Percentiles rank a stretch among this genome's conserved stretches.
These are phyloP conservation scores for roundworm (Caenorhabditis elegans) DNA, from an alignment of 1,140 invertebrate species.

Conservation along the genomic window DNA sequence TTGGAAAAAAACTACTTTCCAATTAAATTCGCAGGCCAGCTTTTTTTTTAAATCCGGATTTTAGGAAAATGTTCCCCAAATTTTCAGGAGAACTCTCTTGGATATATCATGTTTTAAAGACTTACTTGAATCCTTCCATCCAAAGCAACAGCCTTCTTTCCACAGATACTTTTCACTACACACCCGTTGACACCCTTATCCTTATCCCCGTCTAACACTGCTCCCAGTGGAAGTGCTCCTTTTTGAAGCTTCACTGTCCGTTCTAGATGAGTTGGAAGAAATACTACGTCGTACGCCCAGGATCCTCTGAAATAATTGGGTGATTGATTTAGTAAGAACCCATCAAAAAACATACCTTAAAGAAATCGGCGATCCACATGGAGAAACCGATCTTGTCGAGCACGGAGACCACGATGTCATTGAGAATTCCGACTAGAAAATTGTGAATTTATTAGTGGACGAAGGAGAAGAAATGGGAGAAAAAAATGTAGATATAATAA, in stretches of 20 bases:
- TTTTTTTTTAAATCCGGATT: too few relatives aligned
- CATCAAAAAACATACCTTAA: not conserved
- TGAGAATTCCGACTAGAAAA: slow-evolving; percentile 55
- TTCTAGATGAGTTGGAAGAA: slow-evolving; percentile 72
- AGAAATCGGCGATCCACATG: slow-evolving; percentile 54
- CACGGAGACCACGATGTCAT: slow-evolving; percentile 62
- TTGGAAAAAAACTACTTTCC: too few relatives aligned
- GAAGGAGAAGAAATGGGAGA: not conserved
- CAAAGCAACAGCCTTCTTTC: slow-evolving; percentile 70
- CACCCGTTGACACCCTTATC: slow-evolving; percentile 75
- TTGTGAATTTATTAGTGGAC: not conserved
- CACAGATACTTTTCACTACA: slow-evolving; percentile 71
- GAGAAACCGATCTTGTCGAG: slow-evolving; percentile 59
- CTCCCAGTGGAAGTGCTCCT: slow-evolving; percentile 70
- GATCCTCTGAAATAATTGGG: slow-evolving; percentile 54
- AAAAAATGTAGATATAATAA: not conserved
- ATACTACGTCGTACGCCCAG: slow-evolving; percentile 66
- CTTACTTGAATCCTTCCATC: slow-evolving; percentile 72
- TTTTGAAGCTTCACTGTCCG: slow-evolving; percentile 72
- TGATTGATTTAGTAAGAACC: not conserved
- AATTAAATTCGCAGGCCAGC: too few relatives aligned
- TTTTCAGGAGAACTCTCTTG: too few relatives aligned
- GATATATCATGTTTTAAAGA: too few relatives aligned
- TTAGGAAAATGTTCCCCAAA: too few relatives aligned
- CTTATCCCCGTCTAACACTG: slow-evolving; percentile 67